These are phyloP conservation scores for Platichthys flesus DNA, from an alignment of 2,113 vertebrate genomes.

Conservation along the genomic window DNA sequence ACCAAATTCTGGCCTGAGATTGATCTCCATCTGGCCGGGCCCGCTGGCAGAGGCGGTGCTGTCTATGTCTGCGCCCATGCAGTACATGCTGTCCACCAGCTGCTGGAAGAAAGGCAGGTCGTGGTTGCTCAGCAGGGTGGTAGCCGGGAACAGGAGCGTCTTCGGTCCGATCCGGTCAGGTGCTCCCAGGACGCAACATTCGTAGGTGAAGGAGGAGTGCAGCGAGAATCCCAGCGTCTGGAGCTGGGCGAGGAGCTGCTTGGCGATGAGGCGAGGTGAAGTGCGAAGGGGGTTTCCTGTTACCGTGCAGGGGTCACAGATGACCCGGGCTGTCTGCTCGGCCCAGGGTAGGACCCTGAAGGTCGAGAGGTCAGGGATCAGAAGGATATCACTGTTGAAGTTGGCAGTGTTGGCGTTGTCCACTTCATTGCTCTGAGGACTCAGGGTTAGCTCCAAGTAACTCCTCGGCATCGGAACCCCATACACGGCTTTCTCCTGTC, in stretches of 20 bases:
- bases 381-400: conserved; percentile 91
- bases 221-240: conserved; percentile 88
- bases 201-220: conserved; percentile 90
- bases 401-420: conserved; percentile 86
- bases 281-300: conserved; percentile 87
- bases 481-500: conserved; percentile 90
- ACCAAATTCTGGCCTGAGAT: conserved; percentile 90
- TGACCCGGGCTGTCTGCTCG: conserved; percentile 90
- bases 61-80: conserved; percentile 90
- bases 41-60: conserved; percentile 90
- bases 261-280: conserved; percentile 90
- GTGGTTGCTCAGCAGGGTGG: conserved; percentile 88
- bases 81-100: conserved; percentile 91
- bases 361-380: conserved; percentile 90
- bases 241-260: conserved; percentile 88
- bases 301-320: conserved; percentile 92
- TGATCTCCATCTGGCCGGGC: conserved; percentile 93
- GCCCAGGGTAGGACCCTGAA: conserved; percentile 91
- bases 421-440: conserved; percentile 87
- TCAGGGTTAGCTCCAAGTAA: conserved; percentile 90
- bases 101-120: conserved; percentile 93
- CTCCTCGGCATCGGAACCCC: conserved; percentile 91
- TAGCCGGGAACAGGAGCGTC: conserved; percentile 89
- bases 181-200: conserved; percentile 90
- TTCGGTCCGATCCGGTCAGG: conserved; percentile 89